Base-by-base conservation (phyloP, 2,797 vertebrate species). In the Tolypeutes matacus region DNA sequence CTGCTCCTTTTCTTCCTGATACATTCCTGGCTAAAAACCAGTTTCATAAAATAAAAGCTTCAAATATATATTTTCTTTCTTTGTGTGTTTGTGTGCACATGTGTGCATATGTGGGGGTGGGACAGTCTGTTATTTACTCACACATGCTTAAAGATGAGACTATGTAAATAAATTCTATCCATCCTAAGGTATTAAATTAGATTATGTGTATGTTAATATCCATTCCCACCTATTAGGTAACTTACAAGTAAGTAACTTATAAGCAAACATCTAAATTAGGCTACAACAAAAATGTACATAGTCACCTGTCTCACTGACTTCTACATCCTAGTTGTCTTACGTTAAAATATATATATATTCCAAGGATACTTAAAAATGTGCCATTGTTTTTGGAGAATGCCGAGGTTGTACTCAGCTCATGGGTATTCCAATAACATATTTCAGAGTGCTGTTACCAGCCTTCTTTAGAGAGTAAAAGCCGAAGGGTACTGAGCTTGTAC, bases 221-320 rank as follows among this genome's bases (percentile, higher is more conserved):
- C n/a, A 93, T 56, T 89, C 31, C 49, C 18, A 80, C 23, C 39
- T n/a, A 86, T 46, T 46, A 46, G 46, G 11, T 46, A 11, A 39
- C 11, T 46, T 46, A 11, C 46, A 9, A 9, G 46, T 46, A 46
- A 46, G 46, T 46, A 9, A 11, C 56, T 84, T 90, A 85, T 29
- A 93, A 94, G 62, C n/a, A 46, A 95, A 77, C 17, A 67, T 72
- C 49, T 34, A 70, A 83, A 80, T 11, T 78, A 18, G 31, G 64
- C 51, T 90, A 88, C 92, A 96, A 89, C 60, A 88, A 34, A 70
- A 95, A 89, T 42, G 85, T 51, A 76, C 36, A 93, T 3, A 80
- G 4, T 36, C 27, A 87, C 18, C 29, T 60, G 53, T 73, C 62
- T 94, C 31, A 65, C 12, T 20, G 53, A 86, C 69, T 89, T 85